Evolutionary conservation across 2,113 vertebrate genomes (phyloP).

Genomic region (Tetraodon nigroviridis): DNA sequence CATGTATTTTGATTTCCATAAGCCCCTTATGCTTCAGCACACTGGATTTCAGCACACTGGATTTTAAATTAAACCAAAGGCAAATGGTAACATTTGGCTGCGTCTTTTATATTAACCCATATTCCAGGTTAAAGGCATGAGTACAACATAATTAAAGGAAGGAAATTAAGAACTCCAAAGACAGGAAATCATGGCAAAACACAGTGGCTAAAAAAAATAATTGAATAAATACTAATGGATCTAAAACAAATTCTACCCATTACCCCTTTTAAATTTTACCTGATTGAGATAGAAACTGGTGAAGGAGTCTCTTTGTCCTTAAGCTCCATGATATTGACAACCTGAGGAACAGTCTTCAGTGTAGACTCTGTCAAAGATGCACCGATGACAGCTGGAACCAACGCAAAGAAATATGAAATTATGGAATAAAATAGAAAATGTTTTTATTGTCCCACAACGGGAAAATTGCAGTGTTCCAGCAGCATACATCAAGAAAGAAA

Average conservation of each 20-base stretch:
- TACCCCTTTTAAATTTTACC: conserved; percentile 67
- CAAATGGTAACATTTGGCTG: not conserved
- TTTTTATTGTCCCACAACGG: too few relatives aligned
- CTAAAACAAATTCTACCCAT: not conserved
- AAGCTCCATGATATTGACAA: conserved; percentile 87
- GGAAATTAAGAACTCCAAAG: not conserved
- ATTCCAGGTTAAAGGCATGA: not conserved
- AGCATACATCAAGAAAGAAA: too few relatives aligned
- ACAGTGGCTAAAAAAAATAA: not conserved
- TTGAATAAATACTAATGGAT: too few relatives aligned
- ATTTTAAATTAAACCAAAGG: not conserved
- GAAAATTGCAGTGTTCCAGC: too few relatives aligned
- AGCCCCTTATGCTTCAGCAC: not conserved
- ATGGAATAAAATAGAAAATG: too few relatives aligned
- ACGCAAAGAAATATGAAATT: not conserved
- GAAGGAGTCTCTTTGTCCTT: conserved; percentile 69
- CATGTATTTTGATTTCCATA: not conserved
- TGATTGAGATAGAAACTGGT: conserved; percentile 65
- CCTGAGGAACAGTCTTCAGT: conserved; percentile 87
- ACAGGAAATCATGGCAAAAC: not conserved
- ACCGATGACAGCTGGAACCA: conserved; percentile 61
- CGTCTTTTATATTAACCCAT: not conserved
- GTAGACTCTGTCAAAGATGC: conserved; percentile 84
- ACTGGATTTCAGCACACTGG: not conserved
- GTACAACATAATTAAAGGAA: not conserved